Percentiles rank a stretch among this genome's conserved stretches.
Evolutionary conservation across 2,797 vertebrate species (phyloP).

Genomic region (Sebastes cheni): DNA sequence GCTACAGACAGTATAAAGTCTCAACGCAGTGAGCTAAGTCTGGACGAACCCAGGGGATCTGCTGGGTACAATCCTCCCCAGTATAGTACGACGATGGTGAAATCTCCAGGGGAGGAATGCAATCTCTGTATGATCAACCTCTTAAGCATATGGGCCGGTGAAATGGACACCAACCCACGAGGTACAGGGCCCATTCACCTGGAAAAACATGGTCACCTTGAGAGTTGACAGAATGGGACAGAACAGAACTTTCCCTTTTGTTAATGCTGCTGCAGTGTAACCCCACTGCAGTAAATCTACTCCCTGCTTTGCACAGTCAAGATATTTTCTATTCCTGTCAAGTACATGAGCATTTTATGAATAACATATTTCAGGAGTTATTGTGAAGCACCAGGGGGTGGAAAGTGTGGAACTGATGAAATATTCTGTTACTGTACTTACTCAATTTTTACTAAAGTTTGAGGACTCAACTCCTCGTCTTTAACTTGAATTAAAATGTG

Average conservation of each 20-base stretch:
- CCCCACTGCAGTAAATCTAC: slow-evolving; percentile 18
- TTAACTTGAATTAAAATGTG: neutral
- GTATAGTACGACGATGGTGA: slow-evolving; percentile 15
- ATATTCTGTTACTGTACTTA: slow-evolving; percentile 7
- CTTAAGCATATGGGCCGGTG: slow-evolving; percentile 30
- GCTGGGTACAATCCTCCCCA: slow-evolving; percentile 10
- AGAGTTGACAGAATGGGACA: slow-evolving; percentile 34
- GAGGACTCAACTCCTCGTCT: neutral
- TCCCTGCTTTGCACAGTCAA: slow-evolving; percentile 18
- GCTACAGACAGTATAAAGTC: slow-evolving; percentile 11
- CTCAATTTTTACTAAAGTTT: slow-evolving; percentile 8
- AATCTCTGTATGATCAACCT: slow-evolving; percentile 44
- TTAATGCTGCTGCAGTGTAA: slow-evolving; percentile 16
- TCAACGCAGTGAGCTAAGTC: slow-evolving; percentile 19
- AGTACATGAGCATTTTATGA: slow-evolving; percentile 22
- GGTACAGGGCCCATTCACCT: slow-evolving; percentile 32
- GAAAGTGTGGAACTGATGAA: slow-evolving; percentile 1
- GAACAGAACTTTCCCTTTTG: slow-evolving; percentile 26
- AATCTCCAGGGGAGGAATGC: slow-evolving; percentile 48
- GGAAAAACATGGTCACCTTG: slow-evolving; percentile 53
- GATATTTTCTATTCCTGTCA: slow-evolving; percentile 10
- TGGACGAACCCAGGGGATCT: slow-evolving; percentile 17
- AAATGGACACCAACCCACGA: slow-evolving; percentile 43
- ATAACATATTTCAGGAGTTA: slow-evolving; percentile 21
- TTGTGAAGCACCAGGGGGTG: neutral